Evolutionary conservation across 2,888 invertebrate genomes (phyloP).

Genomic region (Caenorhabditis afra): DNA sequence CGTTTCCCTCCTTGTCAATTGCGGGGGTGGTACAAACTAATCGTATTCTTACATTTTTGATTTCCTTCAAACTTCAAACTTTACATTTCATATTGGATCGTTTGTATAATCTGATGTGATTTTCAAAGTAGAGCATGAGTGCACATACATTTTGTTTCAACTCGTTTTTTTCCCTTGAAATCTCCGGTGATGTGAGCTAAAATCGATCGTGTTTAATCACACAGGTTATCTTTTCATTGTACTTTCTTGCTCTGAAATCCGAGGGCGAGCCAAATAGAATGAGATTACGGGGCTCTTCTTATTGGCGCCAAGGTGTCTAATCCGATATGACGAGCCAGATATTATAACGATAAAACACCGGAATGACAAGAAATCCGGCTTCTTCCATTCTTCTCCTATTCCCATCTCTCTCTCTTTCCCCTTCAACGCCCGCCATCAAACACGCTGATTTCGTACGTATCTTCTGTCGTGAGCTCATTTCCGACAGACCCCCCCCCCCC

Average conservation of each 20-base stretch:
- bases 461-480: not conserved
- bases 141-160: too few species aligned
- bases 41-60: too few species aligned
- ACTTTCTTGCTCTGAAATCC: constrained; percentile 25
- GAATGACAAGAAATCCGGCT: constrained; percentile 36
- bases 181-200: too few species aligned
- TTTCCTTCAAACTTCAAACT: too few species aligned
- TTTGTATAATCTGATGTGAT: too few species aligned
- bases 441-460: not conserved
- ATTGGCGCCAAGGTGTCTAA: constrained; percentile 18
- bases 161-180: too few species aligned
- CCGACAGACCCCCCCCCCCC: too few species aligned
- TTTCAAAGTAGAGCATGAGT: too few species aligned
- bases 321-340: constrained; percentile 28
- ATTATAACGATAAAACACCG: constrained; percentile 46
- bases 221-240: constrained; percentile 26
- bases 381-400: constrained; percentile 3
- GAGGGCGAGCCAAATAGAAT: constrained; percentile 9
- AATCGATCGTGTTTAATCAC: too few species aligned
- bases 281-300: constrained; percentile 37
- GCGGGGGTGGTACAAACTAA: too few species aligned
- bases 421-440: not conserved
- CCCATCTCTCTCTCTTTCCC: not conserved
- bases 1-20: too few species aligned
- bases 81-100: too few species aligned